These are phyloP conservation scores for Coecobrya sp. DNA, from an alignment of 2,888 invertebrate genomes.

Conservation along the genomic window DNA sequence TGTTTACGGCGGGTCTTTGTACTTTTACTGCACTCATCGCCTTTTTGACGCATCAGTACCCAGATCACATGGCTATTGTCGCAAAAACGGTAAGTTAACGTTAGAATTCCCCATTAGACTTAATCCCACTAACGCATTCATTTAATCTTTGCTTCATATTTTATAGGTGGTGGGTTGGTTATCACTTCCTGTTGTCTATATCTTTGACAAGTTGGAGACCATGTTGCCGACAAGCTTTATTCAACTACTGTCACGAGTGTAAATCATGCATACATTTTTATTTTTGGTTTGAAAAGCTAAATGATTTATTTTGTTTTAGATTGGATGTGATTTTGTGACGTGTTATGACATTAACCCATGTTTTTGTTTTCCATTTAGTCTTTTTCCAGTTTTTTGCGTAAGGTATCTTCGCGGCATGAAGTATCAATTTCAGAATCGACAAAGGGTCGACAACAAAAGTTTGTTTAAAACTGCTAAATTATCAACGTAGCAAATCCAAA, in stretches of 20 bases:
- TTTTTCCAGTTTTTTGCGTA: not conserved
- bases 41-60: constrained; percentile 96
- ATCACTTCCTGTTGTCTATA: constrained; percentile 93
- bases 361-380: not conserved
- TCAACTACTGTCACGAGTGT: constrained; percentile 89
- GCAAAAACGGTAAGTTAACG: constrained; percentile 90
- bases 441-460: too few relatives aligned
- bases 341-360: constrained; percentile 13
- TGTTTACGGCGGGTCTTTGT: constrained; percentile 97
- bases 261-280: constrained; percentile 51
- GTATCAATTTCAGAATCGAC: too few relatives aligned
- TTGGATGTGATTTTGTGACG: constrained; percentile 40
- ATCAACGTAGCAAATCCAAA: too few relatives aligned
- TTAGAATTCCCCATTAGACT: not conserved
- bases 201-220: constrained; percentile 94
- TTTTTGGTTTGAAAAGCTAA: constrained; percentile 17
- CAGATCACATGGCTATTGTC: constrained; percentile 95
- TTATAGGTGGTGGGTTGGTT: constrained; percentile 92
- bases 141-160: not conserved
- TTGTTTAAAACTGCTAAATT: too few relatives aligned
- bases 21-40: constrained; percentile 96
- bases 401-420: not conserved
- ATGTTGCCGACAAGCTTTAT: constrained; percentile 94
- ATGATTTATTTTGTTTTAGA: constrained; percentile 34
- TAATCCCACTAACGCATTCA: not conserved